Conservation (phyloP, 2,113 vertebrate species). For the Genyomyrus donnyi region DNA sequence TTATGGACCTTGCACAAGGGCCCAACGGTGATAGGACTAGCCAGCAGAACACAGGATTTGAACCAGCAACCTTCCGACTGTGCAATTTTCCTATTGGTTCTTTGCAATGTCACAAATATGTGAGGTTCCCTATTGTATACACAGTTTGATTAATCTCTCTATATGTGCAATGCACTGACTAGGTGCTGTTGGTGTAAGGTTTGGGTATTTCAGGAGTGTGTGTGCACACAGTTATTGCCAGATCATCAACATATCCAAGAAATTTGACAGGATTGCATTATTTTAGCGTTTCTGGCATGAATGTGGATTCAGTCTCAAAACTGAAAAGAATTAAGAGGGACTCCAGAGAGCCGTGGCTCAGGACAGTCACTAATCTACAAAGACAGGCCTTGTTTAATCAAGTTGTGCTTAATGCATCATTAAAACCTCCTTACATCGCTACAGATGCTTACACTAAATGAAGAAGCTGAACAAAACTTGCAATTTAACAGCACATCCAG, state of each 20-base stretch:
- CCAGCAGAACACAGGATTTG: background rate
- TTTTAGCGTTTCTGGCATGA: conserved; percentile 11
- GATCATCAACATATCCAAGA: background rate
- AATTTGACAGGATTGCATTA: background rate
- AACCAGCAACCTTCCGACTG: background rate
- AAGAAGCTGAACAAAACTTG: conserved; percentile 30
- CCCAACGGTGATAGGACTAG: background rate
- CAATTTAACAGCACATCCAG: conserved; percentile 22
- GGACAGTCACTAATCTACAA: conserved; percentile 41
- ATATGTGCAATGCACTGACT: background rate
- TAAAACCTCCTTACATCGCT: conserved; percentile 27
- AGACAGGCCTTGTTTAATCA: conserved; percentile 40
- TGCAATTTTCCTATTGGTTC: background rate
- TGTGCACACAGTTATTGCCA: background rate
- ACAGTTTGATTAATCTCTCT: background rate
- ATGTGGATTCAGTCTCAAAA: conserved; percentile 23
- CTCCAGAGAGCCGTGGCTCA: background rate
- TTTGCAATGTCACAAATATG: background rate
- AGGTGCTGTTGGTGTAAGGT: background rate
- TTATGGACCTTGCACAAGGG: background rate
- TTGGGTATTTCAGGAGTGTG: background rate
- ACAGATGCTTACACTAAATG: conserved; percentile 33
- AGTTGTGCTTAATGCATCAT: conserved; percentile 24
- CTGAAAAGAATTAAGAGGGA: conserved; percentile 23
- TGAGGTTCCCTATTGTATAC: background rate